Evolutionary conservation across 2,888 invertebrate genomes (phyloP).

Genomic region (Drosophila atripex): DNA sequence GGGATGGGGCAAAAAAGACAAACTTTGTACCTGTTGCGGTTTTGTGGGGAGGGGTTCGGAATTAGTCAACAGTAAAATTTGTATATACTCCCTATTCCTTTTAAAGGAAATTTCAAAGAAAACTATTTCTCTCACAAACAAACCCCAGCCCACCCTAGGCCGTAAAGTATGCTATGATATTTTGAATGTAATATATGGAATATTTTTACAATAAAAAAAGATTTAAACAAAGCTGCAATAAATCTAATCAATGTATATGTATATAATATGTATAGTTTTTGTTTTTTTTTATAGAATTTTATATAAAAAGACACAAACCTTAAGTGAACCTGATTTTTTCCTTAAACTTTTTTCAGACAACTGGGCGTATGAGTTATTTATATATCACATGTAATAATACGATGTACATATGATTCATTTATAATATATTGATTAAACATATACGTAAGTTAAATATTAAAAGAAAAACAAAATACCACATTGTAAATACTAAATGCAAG

Average conservation of each 20-base stretch:
- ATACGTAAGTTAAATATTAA: too few relatives aligned
- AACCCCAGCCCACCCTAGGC: background rate
- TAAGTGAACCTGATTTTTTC: background rate
- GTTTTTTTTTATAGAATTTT: background rate
- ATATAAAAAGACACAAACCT: background rate
- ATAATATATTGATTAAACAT: too few relatives aligned
- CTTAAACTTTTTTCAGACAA: background rate
- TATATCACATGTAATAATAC: background rate
- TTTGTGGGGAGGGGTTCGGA: background rate
- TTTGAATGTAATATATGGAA: background rate
- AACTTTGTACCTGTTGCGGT: slow-evolving; percentile 15
- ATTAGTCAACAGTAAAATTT: background rate
- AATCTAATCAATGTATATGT: background rate
- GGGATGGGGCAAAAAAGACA: background rate
- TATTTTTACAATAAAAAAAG: background rate
- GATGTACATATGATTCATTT: too few relatives aligned
- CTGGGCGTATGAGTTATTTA: background rate
- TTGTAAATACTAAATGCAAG: too few relatives aligned
- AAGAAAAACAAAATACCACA: too few relatives aligned
- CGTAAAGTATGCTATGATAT: background rate
- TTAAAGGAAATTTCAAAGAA: background rate
- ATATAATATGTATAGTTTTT: background rate
- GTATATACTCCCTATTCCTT: background rate
- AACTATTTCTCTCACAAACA: background rate
- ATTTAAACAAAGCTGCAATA: background rate